phyloP scores from a whole-genome alignment of 64 coral and sea anemone genomes.

The Stichodactyla helianthus region DNA sequence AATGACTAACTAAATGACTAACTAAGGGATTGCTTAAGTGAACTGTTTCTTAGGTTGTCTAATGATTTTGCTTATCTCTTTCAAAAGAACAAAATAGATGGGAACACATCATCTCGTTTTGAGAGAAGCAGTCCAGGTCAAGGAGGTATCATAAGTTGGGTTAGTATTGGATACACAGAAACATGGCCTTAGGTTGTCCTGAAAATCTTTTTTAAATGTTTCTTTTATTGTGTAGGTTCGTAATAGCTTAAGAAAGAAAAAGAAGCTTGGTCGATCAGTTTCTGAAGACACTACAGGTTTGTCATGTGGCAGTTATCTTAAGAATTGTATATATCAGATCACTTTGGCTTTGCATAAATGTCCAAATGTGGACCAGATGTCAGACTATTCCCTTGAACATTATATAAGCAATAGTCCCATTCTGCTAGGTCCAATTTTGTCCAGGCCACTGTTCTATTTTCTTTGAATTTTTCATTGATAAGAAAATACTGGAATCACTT shows the following conservation, averaged over 20 bases:
- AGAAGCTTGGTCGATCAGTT: slow-evolving; percentile 33
- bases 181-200: neutral
- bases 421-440: too few species aligned
- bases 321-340: too few species aligned
- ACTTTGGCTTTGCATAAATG: too few species aligned
- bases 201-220: neutral
- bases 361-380: too few species aligned
- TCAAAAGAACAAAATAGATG: neutral
- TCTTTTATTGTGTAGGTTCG: slow-evolving; percentile 22
- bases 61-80: neutral
- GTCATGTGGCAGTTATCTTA: neutral
- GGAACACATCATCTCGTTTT: neutral
- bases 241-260: slow-evolving; percentile 50
- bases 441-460: too few species aligned
- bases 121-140: neutral
- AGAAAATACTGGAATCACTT: too few species aligned
- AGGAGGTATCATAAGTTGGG: neutral
- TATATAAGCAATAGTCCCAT: too few species aligned
- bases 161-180: neutral
- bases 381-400: too few species aligned
- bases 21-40: too few species aligned
- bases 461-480: too few species aligned
- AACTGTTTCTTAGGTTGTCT: too few species aligned
- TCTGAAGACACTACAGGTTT: slow-evolving; percentile 27
- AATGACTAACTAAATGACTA: too few species aligned